Evolutionary conservation across 2,888 invertebrate genomes (phyloP).

Genomic region (Torymus aiolomorphi): DNA sequence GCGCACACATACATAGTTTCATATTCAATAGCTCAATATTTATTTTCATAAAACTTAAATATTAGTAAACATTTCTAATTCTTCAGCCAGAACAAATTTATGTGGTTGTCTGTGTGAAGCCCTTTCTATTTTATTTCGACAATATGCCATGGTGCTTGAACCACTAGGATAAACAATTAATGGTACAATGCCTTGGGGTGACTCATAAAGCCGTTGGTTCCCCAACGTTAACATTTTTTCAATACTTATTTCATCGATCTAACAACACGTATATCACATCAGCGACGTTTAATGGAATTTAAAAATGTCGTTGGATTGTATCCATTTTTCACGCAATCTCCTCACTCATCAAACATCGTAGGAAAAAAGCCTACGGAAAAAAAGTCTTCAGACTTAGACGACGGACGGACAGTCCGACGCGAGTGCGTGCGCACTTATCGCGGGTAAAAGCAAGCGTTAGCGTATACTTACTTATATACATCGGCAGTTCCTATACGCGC

Average conservation of each 20-base stretch:
- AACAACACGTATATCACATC: not conserved
- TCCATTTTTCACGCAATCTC: conserved; percentile 33
- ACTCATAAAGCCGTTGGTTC: no score
- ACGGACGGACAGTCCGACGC: not conserved
- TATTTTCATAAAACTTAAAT: no score
- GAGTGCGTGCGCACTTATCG: conserved; percentile 20
- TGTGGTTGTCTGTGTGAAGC: no score
- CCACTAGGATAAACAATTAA: no score
- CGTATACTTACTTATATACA: no score
- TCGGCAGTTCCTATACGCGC: not conserved
- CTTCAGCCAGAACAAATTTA: no score
- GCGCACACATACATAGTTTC: no score
- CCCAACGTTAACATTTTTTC: not conserved
- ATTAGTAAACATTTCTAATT: no score
- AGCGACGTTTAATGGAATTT: conserved; percentile 5
- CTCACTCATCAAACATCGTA: not conserved
- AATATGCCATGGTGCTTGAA: no score
- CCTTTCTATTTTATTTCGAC: no score
- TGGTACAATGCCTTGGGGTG: no score
- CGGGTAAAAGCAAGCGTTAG: conserved; percentile 31
- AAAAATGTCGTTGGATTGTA: conserved; percentile 12
- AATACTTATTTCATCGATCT: conserved; percentile 17
- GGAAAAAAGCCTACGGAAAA: not conserved
- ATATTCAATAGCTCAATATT: no score
- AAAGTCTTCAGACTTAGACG: conserved; percentile 2